Conservation (phyloP, 2,888 invertebrate species). For the Hybos culiciformis region DNA sequence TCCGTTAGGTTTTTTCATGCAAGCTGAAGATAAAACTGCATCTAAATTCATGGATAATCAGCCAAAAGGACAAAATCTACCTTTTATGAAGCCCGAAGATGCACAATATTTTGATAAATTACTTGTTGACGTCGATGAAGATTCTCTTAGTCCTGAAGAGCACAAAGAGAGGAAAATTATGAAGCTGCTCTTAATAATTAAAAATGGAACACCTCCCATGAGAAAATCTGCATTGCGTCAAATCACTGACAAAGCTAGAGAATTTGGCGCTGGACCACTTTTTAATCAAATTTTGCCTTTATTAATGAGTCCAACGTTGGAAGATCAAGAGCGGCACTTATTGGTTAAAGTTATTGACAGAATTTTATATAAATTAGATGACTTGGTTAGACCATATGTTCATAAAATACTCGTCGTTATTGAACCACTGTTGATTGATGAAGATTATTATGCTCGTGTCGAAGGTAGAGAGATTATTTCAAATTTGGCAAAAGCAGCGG, state of each 20-base stretch:
- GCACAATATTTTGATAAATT: conserved; percentile 99
- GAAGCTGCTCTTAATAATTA: conserved; percentile 95
- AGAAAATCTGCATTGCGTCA: conserved; percentile 93
- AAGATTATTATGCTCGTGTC: conserved; percentile 99
- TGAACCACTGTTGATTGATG: conserved; percentile 95
- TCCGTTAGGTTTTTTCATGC: conserved; percentile 89
- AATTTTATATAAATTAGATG: conserved; percentile 95
- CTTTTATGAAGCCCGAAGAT: conserved; percentile 99
- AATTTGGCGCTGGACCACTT: conserved; percentile 95
- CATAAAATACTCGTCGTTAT: conserved; percentile 99
- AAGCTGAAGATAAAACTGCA: conserved; percentile 76
- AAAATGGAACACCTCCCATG: conserved; percentile 99
- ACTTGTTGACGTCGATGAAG: conserved; percentile 95
- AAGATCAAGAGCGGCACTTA: conserved; percentile 98
- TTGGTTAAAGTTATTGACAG: conserved; percentile 98
- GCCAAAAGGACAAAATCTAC: conserved; percentile 88
- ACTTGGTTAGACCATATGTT: conserved; percentile 96
- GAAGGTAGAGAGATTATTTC: conserved; percentile 99
- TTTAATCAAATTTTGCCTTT: conserved; percentile 98
- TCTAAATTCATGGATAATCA: conserved; percentile 89
- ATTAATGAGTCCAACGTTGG: conserved; percentile 98
- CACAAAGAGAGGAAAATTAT: conserved; percentile 98
- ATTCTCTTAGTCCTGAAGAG: conserved; percentile 86
- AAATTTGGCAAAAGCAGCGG: conserved; percentile 97
- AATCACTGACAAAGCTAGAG: conserved; percentile 96